Conservation (phyloP, 2,797 vertebrate genomes). For the Crenuchus spilurus region DNA sequence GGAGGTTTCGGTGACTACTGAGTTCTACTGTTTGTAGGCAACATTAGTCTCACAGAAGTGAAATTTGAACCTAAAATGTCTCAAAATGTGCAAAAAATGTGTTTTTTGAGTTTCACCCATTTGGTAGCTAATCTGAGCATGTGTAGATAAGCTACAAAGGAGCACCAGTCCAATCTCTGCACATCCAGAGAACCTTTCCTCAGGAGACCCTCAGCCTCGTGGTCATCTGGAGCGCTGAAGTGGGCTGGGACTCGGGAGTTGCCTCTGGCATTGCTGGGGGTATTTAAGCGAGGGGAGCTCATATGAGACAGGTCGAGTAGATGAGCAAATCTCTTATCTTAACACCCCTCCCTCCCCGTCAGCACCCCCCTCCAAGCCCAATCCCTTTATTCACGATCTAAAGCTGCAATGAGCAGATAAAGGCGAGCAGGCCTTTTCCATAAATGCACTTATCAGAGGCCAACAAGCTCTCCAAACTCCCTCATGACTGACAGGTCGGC, state of each 20-base stretch:
- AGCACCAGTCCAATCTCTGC: too few relatives aligned
- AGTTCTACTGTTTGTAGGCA: too few relatives aligned
- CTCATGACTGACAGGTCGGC: constrained; percentile 70
- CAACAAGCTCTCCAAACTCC: constrained; percentile 72
- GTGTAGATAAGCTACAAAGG: too few relatives aligned
- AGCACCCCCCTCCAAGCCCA: constrained; percentile 49
- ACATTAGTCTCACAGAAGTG: too few relatives aligned
- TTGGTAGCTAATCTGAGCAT: too few relatives aligned
- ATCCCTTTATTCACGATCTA: constrained; percentile 77
- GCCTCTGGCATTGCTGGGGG: background rate
- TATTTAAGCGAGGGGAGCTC: background rate
- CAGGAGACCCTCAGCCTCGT: background rate
- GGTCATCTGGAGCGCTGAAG: background rate
- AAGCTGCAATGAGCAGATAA: constrained; percentile 80
- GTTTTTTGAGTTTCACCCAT: too few relatives aligned
- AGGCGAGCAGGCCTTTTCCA: constrained; percentile 73
- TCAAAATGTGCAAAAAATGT: too few relatives aligned
- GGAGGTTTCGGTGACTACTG: too few relatives aligned
- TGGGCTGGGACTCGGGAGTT: background rate
- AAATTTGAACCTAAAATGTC: too few relatives aligned
- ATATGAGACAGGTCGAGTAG: constrained; percentile 42
- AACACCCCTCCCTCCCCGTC: background rate
- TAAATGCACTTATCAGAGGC: constrained; percentile 78
- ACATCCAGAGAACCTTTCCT: too few relatives aligned
- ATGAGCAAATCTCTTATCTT: constrained; percentile 68